Evolutionary conservation across 2,113 vertebrate genomes (phyloP).

Genomic region (Andinoacara biseriatus): DNA sequence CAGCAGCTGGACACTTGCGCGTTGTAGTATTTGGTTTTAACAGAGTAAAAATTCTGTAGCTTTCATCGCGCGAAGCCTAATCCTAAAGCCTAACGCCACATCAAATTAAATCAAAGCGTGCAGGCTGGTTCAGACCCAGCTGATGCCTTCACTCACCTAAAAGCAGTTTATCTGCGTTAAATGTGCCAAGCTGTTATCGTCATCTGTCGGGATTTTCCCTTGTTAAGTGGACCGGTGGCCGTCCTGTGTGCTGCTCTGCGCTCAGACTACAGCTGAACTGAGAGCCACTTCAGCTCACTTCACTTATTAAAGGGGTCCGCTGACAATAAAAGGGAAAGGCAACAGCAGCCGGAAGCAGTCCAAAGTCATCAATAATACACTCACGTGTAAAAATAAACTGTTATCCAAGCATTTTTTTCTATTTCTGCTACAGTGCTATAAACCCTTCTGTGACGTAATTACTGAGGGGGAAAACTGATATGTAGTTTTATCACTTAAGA

Average conservation of each 20-base stretch:
- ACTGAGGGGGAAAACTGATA: not conserved
- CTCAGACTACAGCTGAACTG: not conserved
- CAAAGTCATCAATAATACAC: slow-evolving; percentile 55
- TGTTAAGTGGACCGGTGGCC: not conserved
- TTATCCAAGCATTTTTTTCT: slow-evolving; percentile 39
- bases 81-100: not conserved
- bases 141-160: slow-evolving; percentile 40
- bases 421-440: not conserved
- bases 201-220: not conserved
- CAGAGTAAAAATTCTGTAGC: not conserved
- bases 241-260: slow-evolving; percentile 19
- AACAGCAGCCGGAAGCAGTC: slow-evolving; percentile 21
- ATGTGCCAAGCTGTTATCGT: not conserved
- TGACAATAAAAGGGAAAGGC: slow-evolving; percentile 32
- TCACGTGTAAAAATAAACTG: slow-evolving; percentile 45
- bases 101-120: too few species aligned
- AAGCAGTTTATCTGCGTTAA: not conserved
- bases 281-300: slow-evolving; percentile 15
- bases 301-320: slow-evolving; percentile 51
- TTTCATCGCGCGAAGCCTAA: not conserved
- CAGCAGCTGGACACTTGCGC: not conserved
- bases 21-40: not conserved
- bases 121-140: rapidly evolving
- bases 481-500: not conserved
- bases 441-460: not conserved